phyloP scores from a whole-genome alignment of 2,888 invertebrate genomes.

The Eurytoma adleriae region DNA sequence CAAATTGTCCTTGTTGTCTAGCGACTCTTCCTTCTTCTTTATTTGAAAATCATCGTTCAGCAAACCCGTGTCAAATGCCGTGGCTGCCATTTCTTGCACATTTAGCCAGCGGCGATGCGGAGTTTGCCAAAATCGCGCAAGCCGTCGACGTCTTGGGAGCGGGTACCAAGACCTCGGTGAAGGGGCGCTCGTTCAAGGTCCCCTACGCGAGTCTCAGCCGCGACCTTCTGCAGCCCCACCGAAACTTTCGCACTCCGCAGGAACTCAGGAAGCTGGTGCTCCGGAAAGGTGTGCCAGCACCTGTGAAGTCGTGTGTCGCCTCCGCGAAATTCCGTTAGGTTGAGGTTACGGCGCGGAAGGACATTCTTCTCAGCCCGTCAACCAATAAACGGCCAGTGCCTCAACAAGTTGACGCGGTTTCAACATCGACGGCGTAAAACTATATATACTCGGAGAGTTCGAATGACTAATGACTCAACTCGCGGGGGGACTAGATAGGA shows the following conservation, averaged over 20 bases:
- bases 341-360: too few relatives aligned
- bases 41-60: constrained; percentile 69
- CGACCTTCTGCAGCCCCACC: background rate
- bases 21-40: constrained; percentile 80
- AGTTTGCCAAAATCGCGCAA: background rate
- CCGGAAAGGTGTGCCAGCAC: constrained; percentile 23
- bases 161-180: background rate
- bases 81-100: constrained; percentile 56
- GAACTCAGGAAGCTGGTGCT: background rate
- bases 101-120: constrained; percentile 43
- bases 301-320: too few relatives aligned
- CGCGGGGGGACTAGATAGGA: too few relatives aligned
- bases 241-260: background rate
- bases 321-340: too few relatives aligned
- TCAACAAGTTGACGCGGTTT: too few relatives aligned
- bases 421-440: too few relatives aligned
- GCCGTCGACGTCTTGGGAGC: background rate
- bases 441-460: too few relatives aligned
- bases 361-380: too few relatives aligned
- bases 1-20: constrained; percentile 81
- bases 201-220: background rate
- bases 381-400: too few relatives aligned
- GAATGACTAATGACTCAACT: too few relatives aligned
- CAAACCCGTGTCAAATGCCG: constrained; percentile 34
- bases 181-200: background rate